Evolutionary conservation across 64 coral and sea anemone species (phyloP), one percentile per base, ranked within the genome.

Genomic region (Dendrophyllia cribrosa): DNA sequence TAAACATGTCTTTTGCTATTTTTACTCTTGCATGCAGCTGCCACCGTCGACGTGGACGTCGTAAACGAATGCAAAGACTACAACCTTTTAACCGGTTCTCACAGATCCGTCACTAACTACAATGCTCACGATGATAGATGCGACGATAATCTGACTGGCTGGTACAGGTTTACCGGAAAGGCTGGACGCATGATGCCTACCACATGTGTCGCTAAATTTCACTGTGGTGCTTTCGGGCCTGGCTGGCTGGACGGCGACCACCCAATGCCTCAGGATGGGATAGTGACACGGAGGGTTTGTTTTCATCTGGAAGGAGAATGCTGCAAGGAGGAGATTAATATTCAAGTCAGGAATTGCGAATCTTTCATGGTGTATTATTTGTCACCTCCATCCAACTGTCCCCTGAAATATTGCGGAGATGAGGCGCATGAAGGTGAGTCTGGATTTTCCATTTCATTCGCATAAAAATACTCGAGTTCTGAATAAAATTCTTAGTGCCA

Each of bases 221-320:
- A 79, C 75, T 88, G 86, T 9, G 60, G 86, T 7, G 15, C 86
- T 5, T 44, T 61, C 44, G 43, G 58, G 6, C 86, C 86, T 1
- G 86, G 86, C 3, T 88, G 86, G 86, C 8, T 88, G 56, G 43
- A 88, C 44, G 86, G 86, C 4, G 71, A 21, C 45, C 86, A 64
- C 56, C 86, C 86, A 2, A 17, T 59, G 56, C 43, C 60, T 16
- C 24, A 64, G 2, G 86, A 88, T 46, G 86, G 86, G 16, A 23
- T 49, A 21, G 86, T 88, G 9, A n/a, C 5, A 11, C 14, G 86
- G n/a, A 21, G 15, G 10, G 71, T 88, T 7, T 88, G 86, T 48
- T 88, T 88, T 64, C 86, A 88, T 23, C 59, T 59, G 1, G 86
- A 88, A 53, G 72, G 74, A 11, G 46, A n/a, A 14, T 88, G 86